Conservation (phyloP, 2,888 invertebrate genomes). For the Eugnorisma glareosa region DNA sequence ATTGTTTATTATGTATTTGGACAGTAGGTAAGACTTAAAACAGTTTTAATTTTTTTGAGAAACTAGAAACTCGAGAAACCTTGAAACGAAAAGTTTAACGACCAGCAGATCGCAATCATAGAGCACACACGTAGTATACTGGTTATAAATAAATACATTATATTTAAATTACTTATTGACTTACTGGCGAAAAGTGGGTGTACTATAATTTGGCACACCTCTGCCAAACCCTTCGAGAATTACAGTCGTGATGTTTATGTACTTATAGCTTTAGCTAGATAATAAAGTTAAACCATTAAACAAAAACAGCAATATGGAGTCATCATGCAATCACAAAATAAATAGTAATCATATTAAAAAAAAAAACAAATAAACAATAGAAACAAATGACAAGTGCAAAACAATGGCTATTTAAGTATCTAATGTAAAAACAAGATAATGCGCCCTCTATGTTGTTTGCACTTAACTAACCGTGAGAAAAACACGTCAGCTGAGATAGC, state of each 20-base stretch:
- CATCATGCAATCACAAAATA: not conserved
- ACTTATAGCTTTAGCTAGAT: not conserved
- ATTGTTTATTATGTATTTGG: not conserved
- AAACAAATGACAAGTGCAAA: not conserved
- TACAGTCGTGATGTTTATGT: no score
- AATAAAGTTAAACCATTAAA: not conserved
- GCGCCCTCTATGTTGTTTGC: conserved; percentile 32
- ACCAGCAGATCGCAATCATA: not conserved
- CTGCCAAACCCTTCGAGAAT: no score
- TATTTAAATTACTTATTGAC: not conserved
- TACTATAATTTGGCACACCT: no score
- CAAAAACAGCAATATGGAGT: not conserved
- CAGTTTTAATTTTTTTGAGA: not conserved
- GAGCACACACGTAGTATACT: not conserved
- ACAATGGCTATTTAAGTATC: not conserved
- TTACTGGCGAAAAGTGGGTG: no score
- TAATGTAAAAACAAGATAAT: not conserved
- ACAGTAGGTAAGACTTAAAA: not conserved
- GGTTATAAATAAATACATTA: not conserved
- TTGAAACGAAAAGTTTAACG: no score
- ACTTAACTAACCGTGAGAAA: conserved; percentile 41
- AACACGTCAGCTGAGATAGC: conserved; percentile 28
- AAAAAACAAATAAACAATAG: not conserved
- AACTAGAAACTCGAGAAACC: not conserved
- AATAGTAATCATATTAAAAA: not conserved